Conservation (phyloP, 2,797 vertebrate genomes). For the Pampus argenteus region DNA sequence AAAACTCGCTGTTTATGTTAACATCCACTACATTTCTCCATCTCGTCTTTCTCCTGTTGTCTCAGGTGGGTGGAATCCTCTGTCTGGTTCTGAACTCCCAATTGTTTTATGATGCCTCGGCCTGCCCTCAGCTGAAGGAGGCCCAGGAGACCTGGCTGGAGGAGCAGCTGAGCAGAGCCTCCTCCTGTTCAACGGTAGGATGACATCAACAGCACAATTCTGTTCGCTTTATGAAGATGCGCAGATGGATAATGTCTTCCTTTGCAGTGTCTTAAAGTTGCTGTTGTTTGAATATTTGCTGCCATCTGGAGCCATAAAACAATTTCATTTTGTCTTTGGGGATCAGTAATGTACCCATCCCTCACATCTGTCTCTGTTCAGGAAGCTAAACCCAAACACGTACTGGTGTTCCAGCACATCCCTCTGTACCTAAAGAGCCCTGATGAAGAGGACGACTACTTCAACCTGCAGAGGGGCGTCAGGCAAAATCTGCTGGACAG, state of each 20-base stretch:
- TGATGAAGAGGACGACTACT: constrained; percentile 92
- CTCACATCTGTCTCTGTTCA: constrained; percentile 43
- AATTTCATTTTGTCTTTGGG: constrained; percentile 20
- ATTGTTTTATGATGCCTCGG: constrained; percentile 89
- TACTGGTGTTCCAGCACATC: constrained; percentile 96
- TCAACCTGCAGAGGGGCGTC: constrained; percentile 88
- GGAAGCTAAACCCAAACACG: constrained; percentile 83
- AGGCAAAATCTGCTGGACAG: constrained; percentile 88
- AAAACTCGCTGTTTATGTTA: not conserved
- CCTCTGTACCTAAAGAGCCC: constrained; percentile 89
- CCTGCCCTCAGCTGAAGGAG: constrained; percentile 87
- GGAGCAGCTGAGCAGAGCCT: constrained; percentile 85
- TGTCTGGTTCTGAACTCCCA: constrained; percentile 98
- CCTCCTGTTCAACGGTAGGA: constrained; percentile 60
- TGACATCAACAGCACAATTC: not conserved
- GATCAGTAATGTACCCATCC: not conserved
- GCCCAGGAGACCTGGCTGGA: constrained; percentile 94
- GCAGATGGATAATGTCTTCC: not conserved
- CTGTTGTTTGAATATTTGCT: constrained; percentile 14
- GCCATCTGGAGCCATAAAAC: constrained; percentile 2
- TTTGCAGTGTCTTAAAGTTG: constrained; percentile 1
- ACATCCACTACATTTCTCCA: not conserved
- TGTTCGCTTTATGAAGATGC: constrained; percentile 26
- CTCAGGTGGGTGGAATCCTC: constrained; percentile 89
- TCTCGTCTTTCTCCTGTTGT: not conserved